phyloP scores from a whole-genome alignment of 2,888 invertebrate species.

The Sphaeridia pumilis region DNA sequence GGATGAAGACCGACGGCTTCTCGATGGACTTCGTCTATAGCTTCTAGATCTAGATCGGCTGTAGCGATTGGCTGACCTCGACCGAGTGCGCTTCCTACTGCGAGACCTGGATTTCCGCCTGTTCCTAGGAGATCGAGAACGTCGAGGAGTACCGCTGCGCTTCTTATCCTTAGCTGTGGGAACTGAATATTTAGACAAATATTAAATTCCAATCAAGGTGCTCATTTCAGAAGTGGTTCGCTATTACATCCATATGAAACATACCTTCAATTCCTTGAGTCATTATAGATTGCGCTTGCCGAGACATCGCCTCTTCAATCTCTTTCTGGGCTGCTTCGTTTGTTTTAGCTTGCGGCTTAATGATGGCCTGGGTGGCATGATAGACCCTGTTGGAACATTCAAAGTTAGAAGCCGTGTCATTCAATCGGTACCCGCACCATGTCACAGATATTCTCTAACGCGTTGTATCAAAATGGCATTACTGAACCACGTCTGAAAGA shows the following conservation, averaged over 20 bases:
- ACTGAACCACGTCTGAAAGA: no score
- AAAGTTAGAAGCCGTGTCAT: background rate
- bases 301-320: constrained; percentile 93
- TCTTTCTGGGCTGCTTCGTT: constrained; percentile 90
- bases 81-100: constrained; percentile 31
- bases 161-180: background rate
- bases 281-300: constrained; percentile 88
- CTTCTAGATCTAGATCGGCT: constrained; percentile 45
- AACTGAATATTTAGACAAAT: background rate
- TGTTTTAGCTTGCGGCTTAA: constrained; percentile 86
- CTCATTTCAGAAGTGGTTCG: background rate
- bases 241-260: background rate
- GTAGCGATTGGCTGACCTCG: constrained; percentile 17
- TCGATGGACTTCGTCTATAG: constrained; percentile 39
- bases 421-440: no score
- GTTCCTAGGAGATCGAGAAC: background rate
- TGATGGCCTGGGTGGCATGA: constrained; percentile 83
- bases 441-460: no score
- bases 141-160: background rate
- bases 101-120: constrained; percentile 4
- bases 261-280: constrained; percentile 71
- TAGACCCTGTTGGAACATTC: constrained; percentile 47
- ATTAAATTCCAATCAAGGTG: background rate
- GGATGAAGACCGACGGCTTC: constrained; percentile 31
- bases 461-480: no score